phyloP scores from a whole-genome alignment of 2,113 vertebrate species.

The Holacanthus passer region DNA sequence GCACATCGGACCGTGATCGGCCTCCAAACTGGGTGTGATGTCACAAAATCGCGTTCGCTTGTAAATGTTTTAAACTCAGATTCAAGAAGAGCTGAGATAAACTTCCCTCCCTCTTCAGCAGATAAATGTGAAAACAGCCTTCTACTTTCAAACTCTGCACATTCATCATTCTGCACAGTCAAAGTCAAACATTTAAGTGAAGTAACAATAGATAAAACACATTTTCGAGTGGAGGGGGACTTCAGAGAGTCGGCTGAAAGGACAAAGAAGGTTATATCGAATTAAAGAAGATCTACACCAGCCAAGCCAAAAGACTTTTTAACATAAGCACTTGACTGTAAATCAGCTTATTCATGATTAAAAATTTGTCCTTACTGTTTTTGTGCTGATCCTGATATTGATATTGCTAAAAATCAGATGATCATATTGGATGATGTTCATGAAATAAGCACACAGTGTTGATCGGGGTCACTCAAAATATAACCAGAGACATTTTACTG shows the following conservation, averaged over 20 bases:
- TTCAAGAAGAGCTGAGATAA: background rate
- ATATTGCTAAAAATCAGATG: background rate
- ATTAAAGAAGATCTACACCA: background rate
- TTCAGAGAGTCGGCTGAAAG: background rate
- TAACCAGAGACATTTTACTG: background rate
- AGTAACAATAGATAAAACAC: background rate
- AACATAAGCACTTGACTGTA: background rate
- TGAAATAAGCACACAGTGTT: background rate
- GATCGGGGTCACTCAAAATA: no score
- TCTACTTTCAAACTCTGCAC: background rate
- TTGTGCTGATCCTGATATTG: background rate
- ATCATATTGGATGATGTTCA: background rate
- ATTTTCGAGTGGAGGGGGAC: background rate
- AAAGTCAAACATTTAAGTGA: slow-evolving; percentile 11
- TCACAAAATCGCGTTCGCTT: no score
- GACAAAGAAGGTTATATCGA: background rate
- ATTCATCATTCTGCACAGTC: slow-evolving; percentile 7
- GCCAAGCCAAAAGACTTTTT: background rate
- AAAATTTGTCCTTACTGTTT: background rate
- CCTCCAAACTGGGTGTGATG: background rate
- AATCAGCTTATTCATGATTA: background rate
- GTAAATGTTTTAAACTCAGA: background rate
- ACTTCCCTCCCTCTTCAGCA: background rate
- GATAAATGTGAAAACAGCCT: background rate
- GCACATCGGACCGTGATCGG: background rate